Evolutionary conservation across 2,113 vertebrate genomes (phyloP).

Genomic region (Dasyurus viverrinus): DNA sequence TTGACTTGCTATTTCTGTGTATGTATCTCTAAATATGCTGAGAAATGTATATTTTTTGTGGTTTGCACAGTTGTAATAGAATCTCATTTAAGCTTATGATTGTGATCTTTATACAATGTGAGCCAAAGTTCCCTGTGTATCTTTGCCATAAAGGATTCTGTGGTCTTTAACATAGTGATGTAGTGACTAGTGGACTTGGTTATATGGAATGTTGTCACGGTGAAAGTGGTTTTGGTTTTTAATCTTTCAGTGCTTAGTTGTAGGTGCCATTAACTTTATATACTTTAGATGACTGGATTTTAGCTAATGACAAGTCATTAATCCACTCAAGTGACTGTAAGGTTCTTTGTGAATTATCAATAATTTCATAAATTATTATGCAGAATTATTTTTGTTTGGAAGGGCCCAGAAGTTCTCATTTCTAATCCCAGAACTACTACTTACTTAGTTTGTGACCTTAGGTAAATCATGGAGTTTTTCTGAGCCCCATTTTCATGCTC

Average conservation of each 20-base stretch:
- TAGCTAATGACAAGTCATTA: constrained; percentile 4
- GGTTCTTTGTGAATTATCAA: constrained; percentile 3
- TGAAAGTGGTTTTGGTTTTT: constrained; percentile 3
- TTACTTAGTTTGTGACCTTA: not conserved
- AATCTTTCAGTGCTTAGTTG: not conserved
- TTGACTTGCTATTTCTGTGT: not conserved
- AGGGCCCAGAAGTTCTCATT: not conserved
- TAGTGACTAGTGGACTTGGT: not conserved
- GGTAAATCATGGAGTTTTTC: not conserved
- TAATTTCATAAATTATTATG: not conserved
- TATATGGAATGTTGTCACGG: constrained; percentile 7
- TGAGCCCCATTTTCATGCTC: not conserved
- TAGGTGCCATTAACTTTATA: not conserved
- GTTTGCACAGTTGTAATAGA: not conserved
- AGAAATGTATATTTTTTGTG: not conserved
- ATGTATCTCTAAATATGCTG: not conserved
- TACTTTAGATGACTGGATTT: constrained; percentile 1
- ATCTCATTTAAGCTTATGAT: not conserved
- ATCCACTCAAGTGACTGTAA: not conserved
- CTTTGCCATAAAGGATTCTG: not conserved
- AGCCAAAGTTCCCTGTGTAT: not conserved
- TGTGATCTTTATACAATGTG: not conserved
- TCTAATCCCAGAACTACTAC: not conserved
- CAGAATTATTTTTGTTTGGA: not conserved
- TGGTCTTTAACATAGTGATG: not conserved